Evolutionary conservation across 2,888 invertebrate genomes (phyloP).

Genomic region (Troides aeacus): DNA sequence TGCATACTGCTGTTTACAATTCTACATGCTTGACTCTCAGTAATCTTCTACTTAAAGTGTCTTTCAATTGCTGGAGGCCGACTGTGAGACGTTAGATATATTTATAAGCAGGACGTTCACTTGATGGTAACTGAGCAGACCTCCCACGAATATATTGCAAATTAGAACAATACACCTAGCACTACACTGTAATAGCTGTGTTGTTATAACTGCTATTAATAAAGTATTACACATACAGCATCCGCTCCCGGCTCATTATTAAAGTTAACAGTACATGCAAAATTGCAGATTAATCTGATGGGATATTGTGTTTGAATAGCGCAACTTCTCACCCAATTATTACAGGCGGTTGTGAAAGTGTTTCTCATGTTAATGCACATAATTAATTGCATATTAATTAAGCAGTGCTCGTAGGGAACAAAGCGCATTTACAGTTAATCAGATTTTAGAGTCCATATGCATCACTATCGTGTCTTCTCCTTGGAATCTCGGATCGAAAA

Average conservation of each 20-base stretch:
- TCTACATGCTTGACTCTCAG: no score
- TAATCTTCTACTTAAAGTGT: no score
- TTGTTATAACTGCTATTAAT: not conserved
- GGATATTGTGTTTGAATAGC: not conserved
- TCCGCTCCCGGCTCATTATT: constrained; percentile 9
- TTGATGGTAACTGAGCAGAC: not conserved
- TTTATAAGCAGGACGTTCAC: no score
- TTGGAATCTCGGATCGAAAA: no score
- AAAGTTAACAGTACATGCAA: constrained; percentile 17
- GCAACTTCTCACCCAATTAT: not conserved
- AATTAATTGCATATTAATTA: not conserved
- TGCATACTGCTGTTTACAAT: no score
- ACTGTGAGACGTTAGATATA: no score
- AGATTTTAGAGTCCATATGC: not conserved
- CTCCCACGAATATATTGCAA: not conserved
- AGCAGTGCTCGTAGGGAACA: no score
- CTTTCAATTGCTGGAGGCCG: no score
- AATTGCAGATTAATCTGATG: constrained; percentile 3
- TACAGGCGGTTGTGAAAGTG: not conserved
- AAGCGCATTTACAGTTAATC: not conserved
- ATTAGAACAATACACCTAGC: not conserved
- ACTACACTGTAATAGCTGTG: not conserved
- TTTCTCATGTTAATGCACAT: not conserved
- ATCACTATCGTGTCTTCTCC: not conserved
- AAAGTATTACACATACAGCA: not conserved